A percentile compares a stretch with the other conserved stretches of the same genome.
Conservation (phyloP, 2,888 invertebrate species). For the Xanthia icteritia region DNA sequence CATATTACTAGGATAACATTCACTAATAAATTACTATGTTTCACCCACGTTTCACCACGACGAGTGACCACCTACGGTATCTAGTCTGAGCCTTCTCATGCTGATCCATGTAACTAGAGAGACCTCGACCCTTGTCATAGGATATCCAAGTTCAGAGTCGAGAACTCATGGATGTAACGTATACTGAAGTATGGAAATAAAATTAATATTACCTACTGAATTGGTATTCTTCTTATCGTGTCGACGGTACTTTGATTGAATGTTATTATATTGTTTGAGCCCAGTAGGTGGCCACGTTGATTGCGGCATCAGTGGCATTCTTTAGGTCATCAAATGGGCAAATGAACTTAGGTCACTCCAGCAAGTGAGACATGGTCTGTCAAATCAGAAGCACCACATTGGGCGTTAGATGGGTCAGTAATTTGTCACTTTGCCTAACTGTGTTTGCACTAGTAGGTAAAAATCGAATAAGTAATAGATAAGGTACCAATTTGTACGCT, state of each 20-base stretch:
- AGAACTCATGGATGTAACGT: too few species aligned
- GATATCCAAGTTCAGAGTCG: too few species aligned
- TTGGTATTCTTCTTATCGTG: neutral
- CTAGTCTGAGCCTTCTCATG: too few species aligned
- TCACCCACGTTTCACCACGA: neutral
- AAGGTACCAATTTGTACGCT: neutral
- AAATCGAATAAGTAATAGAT: neutral
- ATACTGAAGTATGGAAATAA: too few species aligned
- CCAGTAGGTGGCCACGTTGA: neutral
- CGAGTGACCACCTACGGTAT: neutral
- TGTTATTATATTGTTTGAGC: neutral
- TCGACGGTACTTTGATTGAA: neutral
- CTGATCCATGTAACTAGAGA: too few species aligned
- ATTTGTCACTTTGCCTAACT: neutral
- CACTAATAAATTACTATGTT: constrained; percentile 4
- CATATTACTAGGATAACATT: constrained; percentile 16
- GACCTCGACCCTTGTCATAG: too few species aligned
- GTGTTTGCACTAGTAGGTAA: neutral
- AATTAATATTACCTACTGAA: neutral
- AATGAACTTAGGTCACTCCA: neutral
- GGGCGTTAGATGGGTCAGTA: neutral
- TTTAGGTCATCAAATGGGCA: neutral
- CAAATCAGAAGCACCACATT: neutral
- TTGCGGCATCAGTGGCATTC: neutral
- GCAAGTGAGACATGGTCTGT: neutral